A percentile compares a stretch with the other conserved stretches of the same genome.
Evolutionary conservation across 2,113 vertebrate species (phyloP).

Genomic region (Dicrurus megarhynchus): DNA sequence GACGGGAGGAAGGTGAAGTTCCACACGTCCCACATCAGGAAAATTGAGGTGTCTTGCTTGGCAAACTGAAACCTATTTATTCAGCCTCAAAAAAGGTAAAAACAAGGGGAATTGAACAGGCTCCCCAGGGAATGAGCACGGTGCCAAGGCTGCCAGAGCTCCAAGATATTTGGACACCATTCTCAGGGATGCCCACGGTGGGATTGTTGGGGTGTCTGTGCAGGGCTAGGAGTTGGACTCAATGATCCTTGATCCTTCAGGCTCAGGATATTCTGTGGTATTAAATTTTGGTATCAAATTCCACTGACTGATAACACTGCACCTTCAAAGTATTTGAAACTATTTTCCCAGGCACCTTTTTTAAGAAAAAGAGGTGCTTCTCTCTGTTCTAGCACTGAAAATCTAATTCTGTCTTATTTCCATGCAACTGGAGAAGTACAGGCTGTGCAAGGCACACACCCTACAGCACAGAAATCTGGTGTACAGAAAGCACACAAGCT

Average conservation of each 20-base stretch:
- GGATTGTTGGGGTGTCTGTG: background rate
- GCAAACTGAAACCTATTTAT: rapidly evolving
- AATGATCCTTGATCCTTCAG: rapidly evolving
- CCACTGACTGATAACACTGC: background rate
- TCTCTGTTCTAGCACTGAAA: background rate
- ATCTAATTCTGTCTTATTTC: background rate
- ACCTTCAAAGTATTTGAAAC: background rate
- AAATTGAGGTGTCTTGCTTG: background rate
- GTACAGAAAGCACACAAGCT: background rate
- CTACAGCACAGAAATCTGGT: background rate
- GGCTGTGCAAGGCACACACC: rapidly evolving
- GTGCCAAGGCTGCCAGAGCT: background rate
- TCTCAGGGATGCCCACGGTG: background rate
- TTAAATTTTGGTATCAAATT: background rate
- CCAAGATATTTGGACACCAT: rapidly evolving
- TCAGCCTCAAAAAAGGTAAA: background rate
- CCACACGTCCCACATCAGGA: rapidly evolving
- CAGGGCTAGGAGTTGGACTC: background rate
- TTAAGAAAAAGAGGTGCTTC: background rate
- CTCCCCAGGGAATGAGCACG: background rate
- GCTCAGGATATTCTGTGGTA: background rate
- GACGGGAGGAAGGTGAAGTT: too few species aligned
- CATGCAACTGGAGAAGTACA: rapidly evolving
- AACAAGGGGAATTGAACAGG: background rate
- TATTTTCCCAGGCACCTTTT: background rate